Conservation (phyloP, 2,797 vertebrate species). For the Enoplosus armatus region DNA sequence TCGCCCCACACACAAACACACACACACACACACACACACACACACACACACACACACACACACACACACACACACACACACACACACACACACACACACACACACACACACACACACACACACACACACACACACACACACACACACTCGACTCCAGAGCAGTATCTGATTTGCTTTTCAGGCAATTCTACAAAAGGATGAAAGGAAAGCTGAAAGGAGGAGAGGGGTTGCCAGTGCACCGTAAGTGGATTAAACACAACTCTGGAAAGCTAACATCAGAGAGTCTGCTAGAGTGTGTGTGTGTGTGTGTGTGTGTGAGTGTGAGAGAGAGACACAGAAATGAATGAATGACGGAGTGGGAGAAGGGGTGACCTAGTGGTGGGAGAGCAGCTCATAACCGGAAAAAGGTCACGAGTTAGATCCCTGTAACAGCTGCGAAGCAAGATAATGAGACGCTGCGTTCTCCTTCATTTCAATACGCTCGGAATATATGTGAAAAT, state of each 20-base stretch:
- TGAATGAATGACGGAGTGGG: slow-evolving; percentile 39
- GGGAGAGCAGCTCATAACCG: slow-evolving; percentile 57
- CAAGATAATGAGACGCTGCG: slow-evolving; percentile 69
- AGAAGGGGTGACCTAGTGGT: slow-evolving; percentile 46
- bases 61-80: slow-evolving; percentile 17
- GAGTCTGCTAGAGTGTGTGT: slow-evolving; percentile 12
- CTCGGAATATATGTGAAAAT: slow-evolving; percentile 67
- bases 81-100: too few relatives aligned
- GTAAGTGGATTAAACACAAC: slow-evolving; percentile 76
- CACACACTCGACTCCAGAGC: slow-evolving; percentile 34
- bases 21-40: slow-evolving; percentile 14
- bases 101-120: slow-evolving; percentile 16
- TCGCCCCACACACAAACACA: slow-evolving; percentile 6
- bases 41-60: slow-evolving; percentile 14
- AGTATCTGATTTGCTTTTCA: slow-evolving; percentile 71
- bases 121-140: slow-evolving; percentile 11
- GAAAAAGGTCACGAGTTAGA: slow-evolving; percentile 70
- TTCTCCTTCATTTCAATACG: slow-evolving; percentile 42
- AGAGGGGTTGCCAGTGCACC: slow-evolving; percentile 48
- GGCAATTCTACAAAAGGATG: slow-evolving; percentile 61
- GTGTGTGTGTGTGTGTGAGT: slow-evolving; percentile 12
- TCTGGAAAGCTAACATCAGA: slow-evolving; percentile 70
- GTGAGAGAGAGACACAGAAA: background rate
- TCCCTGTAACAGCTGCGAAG: slow-evolving; percentile 66
- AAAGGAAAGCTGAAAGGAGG: slow-evolving; percentile 60